Base-by-base conservation (phyloP, 2,797 vertebrate genomes). In the Staurois parvus region DNA sequence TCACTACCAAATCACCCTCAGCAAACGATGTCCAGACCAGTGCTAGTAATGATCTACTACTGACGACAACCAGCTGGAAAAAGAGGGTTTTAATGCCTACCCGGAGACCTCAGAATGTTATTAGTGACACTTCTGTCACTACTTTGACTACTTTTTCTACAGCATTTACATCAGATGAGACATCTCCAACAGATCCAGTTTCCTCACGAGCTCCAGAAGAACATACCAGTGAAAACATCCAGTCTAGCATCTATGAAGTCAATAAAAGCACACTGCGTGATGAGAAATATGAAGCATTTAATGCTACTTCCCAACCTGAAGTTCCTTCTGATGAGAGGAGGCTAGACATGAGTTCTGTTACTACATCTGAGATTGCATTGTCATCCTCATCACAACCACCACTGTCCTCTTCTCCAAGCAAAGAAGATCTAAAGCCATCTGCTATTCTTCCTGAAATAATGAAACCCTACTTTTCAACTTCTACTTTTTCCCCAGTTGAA, bases 401-500 rank as follows among this genome's bases (percentile, higher is more conserved):
- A 81, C 67, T 40, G 32, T n/a, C 79, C 32, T 19, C 89, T 34
- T 90, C 91, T 80, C 87, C 91, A 30, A 89, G 90, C 84, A 91
- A 75, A 79, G 89, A 88, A 17, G 85, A 88, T 76, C 26, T 89
- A 75, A 88, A 90, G 69, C 89, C 81, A 76, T 87, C 89, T 11
- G 68, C 90, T 85, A 89, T 89, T 68, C 85, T 88, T 87, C 89
- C 68, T 82, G 92, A 94, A 88, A 32, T 88, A 88, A 91, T 91
- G 85, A 92, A 91, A 88, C 91, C 89, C 62, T 83, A 84, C 85
- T 92, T 91, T 84, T 91, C 92, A 72, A 93, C 94, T 59, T 90
- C 94, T 87, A 90, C 91, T 84, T 91, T 91, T 87, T 92, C 93
- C 32, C 93, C 92, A 28, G 90, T 90, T 72, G 95, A 95, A 89